Evolutionary conservation across 23 tunicate genomes (phyloP).

Genomic region (Halocynthia roretzi): DNA sequence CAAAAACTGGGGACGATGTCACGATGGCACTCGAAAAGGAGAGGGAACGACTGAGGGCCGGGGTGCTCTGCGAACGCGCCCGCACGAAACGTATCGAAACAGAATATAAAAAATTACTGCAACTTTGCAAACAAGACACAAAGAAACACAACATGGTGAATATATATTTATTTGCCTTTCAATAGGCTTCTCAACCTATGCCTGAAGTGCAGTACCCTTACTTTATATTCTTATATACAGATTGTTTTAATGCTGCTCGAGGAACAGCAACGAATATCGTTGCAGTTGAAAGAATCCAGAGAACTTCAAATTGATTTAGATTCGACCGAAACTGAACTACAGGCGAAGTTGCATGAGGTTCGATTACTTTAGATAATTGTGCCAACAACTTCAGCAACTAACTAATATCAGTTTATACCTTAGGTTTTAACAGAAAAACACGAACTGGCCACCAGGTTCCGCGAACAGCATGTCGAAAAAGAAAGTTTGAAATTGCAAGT

Average conservation of each 20-base stretch:
- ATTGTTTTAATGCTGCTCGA: conserved; percentile 43
- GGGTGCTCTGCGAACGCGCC: conserved; percentile 23
- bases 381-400: neutral
- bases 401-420: neutral
- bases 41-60: conserved; percentile 26
- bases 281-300: conserved; percentile 13
- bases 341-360: conserved; percentile 17
- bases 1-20: conserved; percentile 26
- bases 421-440: conserved; percentile 24
- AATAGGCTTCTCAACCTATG: neutral
- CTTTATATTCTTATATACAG: conserved; percentile 17
- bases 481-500: neutral
- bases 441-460: conserved; percentile 11
- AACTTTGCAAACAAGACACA: conserved; percentile 32
- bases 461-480: neutral
- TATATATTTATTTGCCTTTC: neutral
- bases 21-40: conserved; percentile 45
- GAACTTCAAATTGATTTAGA: conserved; percentile 18
- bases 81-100: conserved; percentile 35
- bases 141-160: conserved; percentile 43
- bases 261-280: conserved; percentile 22
- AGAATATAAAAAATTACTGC: conserved; percentile 56
- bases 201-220: neutral
- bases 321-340: conserved; percentile 24
- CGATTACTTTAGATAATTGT: neutral